phyloP scores from a whole-genome alignment of 2,888 invertebrate species.

The Desoria tigrina region DNA sequence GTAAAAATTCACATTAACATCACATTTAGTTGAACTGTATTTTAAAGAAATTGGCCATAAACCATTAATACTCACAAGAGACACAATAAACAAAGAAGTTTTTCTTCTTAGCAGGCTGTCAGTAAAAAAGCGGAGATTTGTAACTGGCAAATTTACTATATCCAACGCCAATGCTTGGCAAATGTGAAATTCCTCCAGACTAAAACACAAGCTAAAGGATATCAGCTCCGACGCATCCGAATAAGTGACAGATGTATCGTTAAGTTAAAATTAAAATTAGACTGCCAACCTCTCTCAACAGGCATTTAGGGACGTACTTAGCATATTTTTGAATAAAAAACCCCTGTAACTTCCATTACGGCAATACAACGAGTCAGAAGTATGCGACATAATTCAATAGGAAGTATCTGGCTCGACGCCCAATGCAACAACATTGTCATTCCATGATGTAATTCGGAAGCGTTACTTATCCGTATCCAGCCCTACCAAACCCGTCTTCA shows the following conservation, averaged over 20 bases:
- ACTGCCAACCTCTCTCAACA: conserved; percentile 47
- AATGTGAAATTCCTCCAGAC: too few relatives aligned
- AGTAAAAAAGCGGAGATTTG: too few relatives aligned
- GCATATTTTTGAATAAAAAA: conserved; percentile 33
- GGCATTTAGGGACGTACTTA: conserved; percentile 46
- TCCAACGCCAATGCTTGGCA: too few relatives aligned
- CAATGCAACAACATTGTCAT: conserved; percentile 25
- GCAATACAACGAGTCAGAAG: neutral
- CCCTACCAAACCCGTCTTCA: too few relatives aligned
- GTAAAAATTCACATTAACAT: too few relatives aligned
- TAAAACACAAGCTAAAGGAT: neutral
- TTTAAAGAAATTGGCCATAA: too few relatives aligned
- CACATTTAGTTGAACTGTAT: too few relatives aligned
- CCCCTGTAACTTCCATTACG: neutral
- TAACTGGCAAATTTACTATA: too few relatives aligned
- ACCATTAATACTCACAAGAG: too few relatives aligned
- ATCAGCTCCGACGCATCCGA: conserved; percentile 18
- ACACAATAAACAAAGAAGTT: too few relatives aligned
- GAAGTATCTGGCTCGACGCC: conserved; percentile 15
- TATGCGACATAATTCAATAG: neutral
- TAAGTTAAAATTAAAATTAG: conserved; percentile 47
- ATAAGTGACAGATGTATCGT: conserved; percentile 20
- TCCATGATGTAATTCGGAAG: neutral
- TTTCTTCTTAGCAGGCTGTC: too few relatives aligned
- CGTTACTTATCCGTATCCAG: too few relatives aligned